A percentile compares a stretch with the other conserved stretches of the same genome.
Conservation (phyloP, 1,140 invertebrate genomes). For the Drosophila sucinea region DNA sequence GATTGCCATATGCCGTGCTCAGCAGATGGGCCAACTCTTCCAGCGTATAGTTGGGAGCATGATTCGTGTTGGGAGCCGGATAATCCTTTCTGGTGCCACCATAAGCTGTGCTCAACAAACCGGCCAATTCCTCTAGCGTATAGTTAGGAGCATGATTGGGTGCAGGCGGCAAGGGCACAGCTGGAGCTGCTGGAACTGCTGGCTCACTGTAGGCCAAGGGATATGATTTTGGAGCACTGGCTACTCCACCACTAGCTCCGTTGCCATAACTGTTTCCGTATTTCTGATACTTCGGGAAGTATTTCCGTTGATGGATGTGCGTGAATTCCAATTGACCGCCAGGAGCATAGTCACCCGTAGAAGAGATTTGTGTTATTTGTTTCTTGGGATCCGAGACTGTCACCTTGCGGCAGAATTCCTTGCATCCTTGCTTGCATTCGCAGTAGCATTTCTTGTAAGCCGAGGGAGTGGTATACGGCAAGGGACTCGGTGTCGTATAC, state of each 20-base stretch:
- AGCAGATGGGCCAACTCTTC: slow-evolving; percentile 67
- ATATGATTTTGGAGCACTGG: slow-evolving; percentile 48
- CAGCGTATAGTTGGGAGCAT: slow-evolving; percentile 69
- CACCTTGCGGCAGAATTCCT: slow-evolving; percentile 78
- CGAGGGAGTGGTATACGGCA: slow-evolving; percentile 7
- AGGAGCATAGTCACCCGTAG: slow-evolving; percentile 56
- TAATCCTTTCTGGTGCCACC: slow-evolving; percentile 57
- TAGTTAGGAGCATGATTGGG: slow-evolving; percentile 67
- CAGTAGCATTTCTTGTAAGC: slow-evolving; percentile 72
- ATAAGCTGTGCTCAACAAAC: slow-evolving; percentile 63
- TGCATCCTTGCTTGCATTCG: slow-evolving; percentile 76
- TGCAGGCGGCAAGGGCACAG: neutral
- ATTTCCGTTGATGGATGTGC: slow-evolving; percentile 65
- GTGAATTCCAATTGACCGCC: slow-evolving; percentile 66
- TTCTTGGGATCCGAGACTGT: slow-evolving; percentile 49
- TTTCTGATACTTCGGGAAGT: slow-evolving; percentile 50
- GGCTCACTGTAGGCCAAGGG: slow-evolving; percentile 47
- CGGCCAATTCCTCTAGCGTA: slow-evolving; percentile 65
- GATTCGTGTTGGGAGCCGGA: slow-evolving; percentile 39
- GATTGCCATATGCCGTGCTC: slow-evolving; percentile 59
- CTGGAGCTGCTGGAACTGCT: slow-evolving; percentile 28
- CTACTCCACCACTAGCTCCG: neutral
- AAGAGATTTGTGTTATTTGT: slow-evolving; percentile 68
- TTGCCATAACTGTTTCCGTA: slow-evolving; percentile 21
- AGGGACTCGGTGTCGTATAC: neutral